phyloP scores from a whole-genome alignment of 2,888 invertebrate genomes.

The Yponomeuta sedellus region DNA sequence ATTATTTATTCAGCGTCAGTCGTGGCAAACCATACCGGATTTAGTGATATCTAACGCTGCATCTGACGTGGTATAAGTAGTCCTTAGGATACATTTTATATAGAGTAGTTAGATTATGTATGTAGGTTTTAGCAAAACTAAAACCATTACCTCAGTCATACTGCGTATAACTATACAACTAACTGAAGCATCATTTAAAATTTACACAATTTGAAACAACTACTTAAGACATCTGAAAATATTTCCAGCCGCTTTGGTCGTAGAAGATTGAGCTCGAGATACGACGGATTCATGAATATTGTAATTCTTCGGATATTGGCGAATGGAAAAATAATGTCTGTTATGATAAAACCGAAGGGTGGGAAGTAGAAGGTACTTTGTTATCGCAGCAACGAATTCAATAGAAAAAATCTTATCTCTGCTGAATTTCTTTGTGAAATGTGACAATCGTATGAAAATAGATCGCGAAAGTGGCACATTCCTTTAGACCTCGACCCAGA shows the following conservation, averaged over 20 bases:
- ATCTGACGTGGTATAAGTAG: no score
- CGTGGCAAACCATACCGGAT: no score
- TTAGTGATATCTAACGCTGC: no score
- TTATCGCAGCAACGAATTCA: background rate
- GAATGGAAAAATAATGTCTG: background rate
- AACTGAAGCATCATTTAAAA: background rate
- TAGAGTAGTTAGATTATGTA: no score
- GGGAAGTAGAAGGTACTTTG: background rate
- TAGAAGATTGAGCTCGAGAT: background rate
- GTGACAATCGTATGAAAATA: background rate
- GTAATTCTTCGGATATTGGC: background rate
- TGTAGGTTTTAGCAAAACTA: no score
- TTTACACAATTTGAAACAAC: background rate
- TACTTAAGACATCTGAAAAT: background rate
- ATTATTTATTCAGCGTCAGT: no score
- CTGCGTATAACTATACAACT: no score
- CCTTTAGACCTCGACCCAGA: background rate
- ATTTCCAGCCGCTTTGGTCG: background rate
- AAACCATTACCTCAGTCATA: no score
- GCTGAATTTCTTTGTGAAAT: background rate
- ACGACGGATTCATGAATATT: background rate
- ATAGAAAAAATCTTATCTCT: background rate
- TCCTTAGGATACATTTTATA: conserved; percentile 26
- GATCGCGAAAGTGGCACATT: background rate
- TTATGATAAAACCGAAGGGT: background rate